A percentile compares a stretch with the other conserved stretches of the same genome.
Evolutionary conservation across 2,113 vertebrate species (phyloP).

Genomic region (Megaceryle torquata): DNA sequence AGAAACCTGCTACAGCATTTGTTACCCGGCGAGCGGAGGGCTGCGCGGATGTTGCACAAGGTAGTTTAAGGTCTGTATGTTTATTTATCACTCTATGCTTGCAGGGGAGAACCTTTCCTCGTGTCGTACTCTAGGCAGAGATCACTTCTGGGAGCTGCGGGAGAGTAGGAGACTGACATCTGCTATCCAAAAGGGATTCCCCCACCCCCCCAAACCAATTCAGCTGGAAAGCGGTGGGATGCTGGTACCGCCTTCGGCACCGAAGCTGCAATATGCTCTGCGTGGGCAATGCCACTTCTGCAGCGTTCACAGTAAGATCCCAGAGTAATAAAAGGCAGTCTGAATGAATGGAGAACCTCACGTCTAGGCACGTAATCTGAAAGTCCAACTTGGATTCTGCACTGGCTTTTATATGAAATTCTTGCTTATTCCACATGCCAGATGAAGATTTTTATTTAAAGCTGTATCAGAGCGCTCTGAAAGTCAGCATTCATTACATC

Average conservation of each 20-base stretch:
- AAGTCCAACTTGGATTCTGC: neutral
- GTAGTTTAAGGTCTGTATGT: neutral
- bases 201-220: neutral
- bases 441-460: conserved; percentile 12
- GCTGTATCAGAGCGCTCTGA: neutral
- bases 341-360: neutral
- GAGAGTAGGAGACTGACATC: neutral
- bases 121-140: neutral
- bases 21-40: neutral
- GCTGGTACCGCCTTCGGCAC: neutral
- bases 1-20: neutral
- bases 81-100: neutral
- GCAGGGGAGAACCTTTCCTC: neutral
- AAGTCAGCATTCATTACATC: neutral
- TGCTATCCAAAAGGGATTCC: neutral
- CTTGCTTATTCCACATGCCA: neutral
- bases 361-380: neutral
- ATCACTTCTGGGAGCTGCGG: neutral
- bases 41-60: neutral
- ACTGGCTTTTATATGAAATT: neutral
- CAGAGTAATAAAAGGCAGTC: neutral
- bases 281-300: neutral
- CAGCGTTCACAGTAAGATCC: neutral
- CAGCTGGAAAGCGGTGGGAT: neutral
- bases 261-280: neutral